Percentiles rank a stretch among this genome's conserved stretches.
phyloP scores from a whole-genome alignment of 2,888 invertebrate genomes.

The Caenorhabditis wallacei region DNA sequence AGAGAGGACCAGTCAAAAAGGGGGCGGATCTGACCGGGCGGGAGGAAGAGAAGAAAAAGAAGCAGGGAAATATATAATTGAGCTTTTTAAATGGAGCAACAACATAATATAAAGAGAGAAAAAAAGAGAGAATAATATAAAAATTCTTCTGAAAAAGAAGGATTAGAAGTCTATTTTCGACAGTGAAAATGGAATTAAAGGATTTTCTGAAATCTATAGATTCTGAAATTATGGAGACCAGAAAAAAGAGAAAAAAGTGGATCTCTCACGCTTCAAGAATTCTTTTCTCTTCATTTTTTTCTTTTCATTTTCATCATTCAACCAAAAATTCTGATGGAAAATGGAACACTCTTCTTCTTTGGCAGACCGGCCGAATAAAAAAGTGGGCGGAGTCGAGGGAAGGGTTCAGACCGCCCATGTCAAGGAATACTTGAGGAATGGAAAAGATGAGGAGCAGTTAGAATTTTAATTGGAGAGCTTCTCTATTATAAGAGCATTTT shows the following conservation, averaged over 20 bases:
- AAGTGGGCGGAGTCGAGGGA: slow-evolving; percentile 38
- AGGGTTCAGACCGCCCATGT: slow-evolving; percentile 6
- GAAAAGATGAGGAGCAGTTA: background rate
- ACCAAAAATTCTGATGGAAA: slow-evolving; percentile 14
- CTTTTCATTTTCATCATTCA: slow-evolving; percentile 22
- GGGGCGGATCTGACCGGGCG: slow-evolving; percentile 1
- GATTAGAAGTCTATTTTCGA: background rate
- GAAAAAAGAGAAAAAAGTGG: slow-evolving; percentile 14
- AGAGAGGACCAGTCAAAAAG: background rate
- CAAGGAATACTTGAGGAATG: background rate
- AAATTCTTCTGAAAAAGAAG: slow-evolving; percentile 1
- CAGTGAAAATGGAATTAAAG: background rate
- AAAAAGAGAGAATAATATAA: slow-evolving; percentile 22
- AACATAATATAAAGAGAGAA: background rate
- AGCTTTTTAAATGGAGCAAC: slow-evolving; percentile 24
- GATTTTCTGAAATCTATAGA: slow-evolving; percentile 24
- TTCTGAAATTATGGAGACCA: slow-evolving; percentile 12
- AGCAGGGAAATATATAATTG: slow-evolving; percentile 40
- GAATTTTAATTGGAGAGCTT: too few species aligned
- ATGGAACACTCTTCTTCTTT: slow-evolving; percentile 25
- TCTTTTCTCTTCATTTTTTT: slow-evolving; percentile 27
- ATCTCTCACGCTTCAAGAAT: slow-evolving; percentile 50
- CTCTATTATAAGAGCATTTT: too few species aligned
- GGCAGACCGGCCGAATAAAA: slow-evolving; percentile 18
- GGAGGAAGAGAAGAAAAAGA: background rate